These are phyloP conservation scores for Embidobia sp. DNA, from an alignment of 2,888 invertebrate genomes.

Conservation along the genomic window DNA sequence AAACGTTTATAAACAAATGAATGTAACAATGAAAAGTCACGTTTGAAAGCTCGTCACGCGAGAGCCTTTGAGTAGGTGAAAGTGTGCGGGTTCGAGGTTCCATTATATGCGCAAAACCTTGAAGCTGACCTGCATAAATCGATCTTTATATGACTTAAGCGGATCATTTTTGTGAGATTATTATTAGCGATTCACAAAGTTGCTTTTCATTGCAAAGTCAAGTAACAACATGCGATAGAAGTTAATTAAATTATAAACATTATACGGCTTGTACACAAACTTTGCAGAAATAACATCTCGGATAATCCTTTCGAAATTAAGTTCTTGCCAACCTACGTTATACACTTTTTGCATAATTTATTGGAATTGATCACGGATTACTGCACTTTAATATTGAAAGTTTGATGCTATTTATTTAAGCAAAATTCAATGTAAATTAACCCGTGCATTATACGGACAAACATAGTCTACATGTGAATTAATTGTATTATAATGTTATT, in stretches of 20 bases:
- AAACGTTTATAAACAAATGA: constrained; percentile 11
- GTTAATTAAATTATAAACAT: constrained; percentile 48
- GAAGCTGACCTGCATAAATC: constrained; percentile 38
- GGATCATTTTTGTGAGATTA: constrained; percentile 49
- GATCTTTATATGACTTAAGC: constrained; percentile 40
- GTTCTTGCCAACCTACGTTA: constrained; percentile 21
- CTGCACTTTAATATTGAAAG: constrained; percentile 4
- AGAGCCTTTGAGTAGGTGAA: constrained; percentile 24
- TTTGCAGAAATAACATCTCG: constrained; percentile 21
- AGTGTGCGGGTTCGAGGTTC: constrained; percentile 31
- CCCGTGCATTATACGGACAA: not conserved
- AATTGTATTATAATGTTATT: not conserved
- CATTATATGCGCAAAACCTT: constrained; percentile 33
- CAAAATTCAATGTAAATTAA: constrained; percentile 6
- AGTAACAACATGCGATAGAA: constrained; percentile 19
- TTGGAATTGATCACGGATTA: constrained; percentile 21
- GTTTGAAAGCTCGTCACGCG: constrained; percentile 30
- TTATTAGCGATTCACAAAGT: constrained; percentile 39
- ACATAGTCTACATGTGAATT: not conserved
- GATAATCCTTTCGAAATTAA: constrained; percentile 34
- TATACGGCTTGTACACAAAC: constrained; percentile 18
- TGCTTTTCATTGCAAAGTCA: constrained; percentile 9
- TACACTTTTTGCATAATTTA: constrained; percentile 43
- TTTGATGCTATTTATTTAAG: constrained; percentile 7
- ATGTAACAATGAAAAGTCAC: constrained; percentile 5